These are phyloP conservation scores for Apostichopus parvimensis DNA, from an alignment of 35 echinoderm and acorn worm genomes.

Conservation along the genomic window DNA sequence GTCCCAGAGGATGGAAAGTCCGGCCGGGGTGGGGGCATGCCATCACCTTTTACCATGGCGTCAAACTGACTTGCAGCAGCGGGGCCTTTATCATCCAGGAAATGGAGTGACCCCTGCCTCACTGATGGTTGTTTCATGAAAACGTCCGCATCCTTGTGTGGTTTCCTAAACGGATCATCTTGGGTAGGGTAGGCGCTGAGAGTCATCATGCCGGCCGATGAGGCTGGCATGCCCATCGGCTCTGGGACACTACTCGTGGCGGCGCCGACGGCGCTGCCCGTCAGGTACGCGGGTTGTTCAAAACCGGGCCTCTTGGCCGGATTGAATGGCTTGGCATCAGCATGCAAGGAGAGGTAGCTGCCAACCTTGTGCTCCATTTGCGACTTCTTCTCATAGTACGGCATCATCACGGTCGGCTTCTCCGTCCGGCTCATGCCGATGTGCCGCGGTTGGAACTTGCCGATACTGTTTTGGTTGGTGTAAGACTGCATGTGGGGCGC, in stretches of 20 bases:
- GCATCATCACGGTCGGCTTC: constrained; percentile 29
- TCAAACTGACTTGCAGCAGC: constrained; percentile 26
- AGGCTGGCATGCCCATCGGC: constrained; percentile 19
- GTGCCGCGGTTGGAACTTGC: constrained; percentile 6
- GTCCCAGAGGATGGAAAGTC: constrained; percentile 25
- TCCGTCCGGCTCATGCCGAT: constrained; percentile 26
- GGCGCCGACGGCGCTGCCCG: neutral
- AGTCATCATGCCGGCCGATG: neutral
- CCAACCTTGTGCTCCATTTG: constrained; percentile 43
- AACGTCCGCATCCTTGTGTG: neutral
- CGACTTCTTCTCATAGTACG: constrained; percentile 35
- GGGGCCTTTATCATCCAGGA: constrained; percentile 40
- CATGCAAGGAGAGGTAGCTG: constrained; percentile 81
- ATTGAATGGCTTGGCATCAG: constrained; percentile 89
- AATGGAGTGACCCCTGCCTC: neutral
- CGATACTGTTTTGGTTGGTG: neutral
- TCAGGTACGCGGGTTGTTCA: constrained; percentile 12
- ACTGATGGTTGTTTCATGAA: constrained; percentile 21
- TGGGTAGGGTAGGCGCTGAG: neutral
- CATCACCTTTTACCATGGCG: constrained; percentile 25
- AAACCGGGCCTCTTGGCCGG: constrained; percentile 55
- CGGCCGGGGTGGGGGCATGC: constrained; percentile 34
- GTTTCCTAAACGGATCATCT: constrained; percentile 31
- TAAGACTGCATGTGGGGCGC: constrained; percentile 62
- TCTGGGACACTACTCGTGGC: neutral